Conservation (phyloP, 2,888 invertebrate species). For the Andricus curvator region DNA sequence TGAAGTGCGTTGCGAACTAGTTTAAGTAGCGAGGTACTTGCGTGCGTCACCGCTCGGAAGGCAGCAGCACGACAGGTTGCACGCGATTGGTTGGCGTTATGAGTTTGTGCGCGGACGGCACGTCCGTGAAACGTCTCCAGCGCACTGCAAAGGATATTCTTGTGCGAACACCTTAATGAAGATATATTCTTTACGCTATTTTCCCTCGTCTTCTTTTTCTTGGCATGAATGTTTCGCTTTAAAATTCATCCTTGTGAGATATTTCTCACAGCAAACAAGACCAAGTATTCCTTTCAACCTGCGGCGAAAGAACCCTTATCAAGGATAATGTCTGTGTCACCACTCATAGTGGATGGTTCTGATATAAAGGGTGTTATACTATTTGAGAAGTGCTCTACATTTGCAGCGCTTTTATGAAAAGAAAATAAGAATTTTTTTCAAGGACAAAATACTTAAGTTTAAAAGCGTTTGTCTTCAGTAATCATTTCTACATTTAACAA, state of each 20-base stretch:
- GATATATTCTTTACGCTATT: not conserved
- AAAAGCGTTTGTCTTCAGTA: not conserved
- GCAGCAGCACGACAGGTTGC: too few relatives aligned
- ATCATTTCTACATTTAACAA: not conserved
- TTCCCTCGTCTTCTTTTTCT: not conserved
- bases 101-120: too few relatives aligned
- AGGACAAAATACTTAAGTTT: not conserved
- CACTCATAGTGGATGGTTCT: not conserved
- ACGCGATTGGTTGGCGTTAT: too few relatives aligned
- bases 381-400: not conserved
- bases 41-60: too few relatives aligned
- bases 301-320: not conserved
- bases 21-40: too few relatives aligned
- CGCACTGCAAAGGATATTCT: too few relatives aligned
- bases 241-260: constrained; percentile 8
- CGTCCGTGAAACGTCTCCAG: too few relatives aligned
- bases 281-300: constrained; percentile 1
- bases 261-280: constrained; percentile 24
- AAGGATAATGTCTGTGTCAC: not conserved
- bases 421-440: not conserved
- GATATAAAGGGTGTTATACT: not conserved
- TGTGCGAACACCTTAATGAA: too few relatives aligned
- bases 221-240: constrained; percentile 20
- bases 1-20: too few relatives aligned
- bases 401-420: not conserved